phyloP scores from a whole-genome alignment of 53 echinoderm and acorn worm genomes.

The Luidia sarsii region DNA sequence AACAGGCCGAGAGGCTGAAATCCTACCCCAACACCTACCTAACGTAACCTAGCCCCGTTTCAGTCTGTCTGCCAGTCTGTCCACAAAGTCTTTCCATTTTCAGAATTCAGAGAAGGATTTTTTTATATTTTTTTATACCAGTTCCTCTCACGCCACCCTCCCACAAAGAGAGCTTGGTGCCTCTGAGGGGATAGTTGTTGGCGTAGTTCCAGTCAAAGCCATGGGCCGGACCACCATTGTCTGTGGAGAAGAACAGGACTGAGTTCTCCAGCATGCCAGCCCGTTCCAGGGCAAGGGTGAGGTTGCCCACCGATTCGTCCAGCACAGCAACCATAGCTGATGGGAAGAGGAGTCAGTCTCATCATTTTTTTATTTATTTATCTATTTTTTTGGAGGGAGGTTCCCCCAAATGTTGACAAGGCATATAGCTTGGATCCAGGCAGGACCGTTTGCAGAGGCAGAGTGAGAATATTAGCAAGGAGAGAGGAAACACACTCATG shows the following conservation, averaged over 20 bases:
- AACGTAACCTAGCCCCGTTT: too few relatives aligned
- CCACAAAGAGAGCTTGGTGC: slow-evolving; percentile 80
- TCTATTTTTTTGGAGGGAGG: too few relatives aligned
- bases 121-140: slow-evolving; percentile 2
- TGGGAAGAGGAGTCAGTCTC: background rate
- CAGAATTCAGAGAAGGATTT: background rate
- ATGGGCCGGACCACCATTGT: slow-evolving; percentile 90
- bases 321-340: slow-evolving; percentile 80
- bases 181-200: slow-evolving; percentile 87
- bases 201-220: slow-evolving; percentile 85
- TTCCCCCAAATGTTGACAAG: too few relatives aligned
- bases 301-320: slow-evolving; percentile 83
- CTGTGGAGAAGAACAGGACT: slow-evolving; percentile 84
- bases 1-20: too few relatives aligned
- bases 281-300: slow-evolving; percentile 73
- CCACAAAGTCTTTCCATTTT: background rate
- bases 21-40: too few relatives aligned
- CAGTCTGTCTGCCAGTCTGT: too few relatives aligned
- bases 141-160: slow-evolving; percentile 88
- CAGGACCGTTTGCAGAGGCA: too few relatives aligned
- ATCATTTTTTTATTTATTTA: too few relatives aligned
- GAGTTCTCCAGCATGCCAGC: slow-evolving; percentile 80
- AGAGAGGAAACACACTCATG: too few relatives aligned
- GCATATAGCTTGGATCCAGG: too few relatives aligned
- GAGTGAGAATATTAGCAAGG: too few relatives aligned